Percentiles rank a stretch among this genome's conserved stretches.
Evolutionary conservation across 2,888 invertebrate genomes (phyloP).

Genomic region (Agelastica alni): DNA sequence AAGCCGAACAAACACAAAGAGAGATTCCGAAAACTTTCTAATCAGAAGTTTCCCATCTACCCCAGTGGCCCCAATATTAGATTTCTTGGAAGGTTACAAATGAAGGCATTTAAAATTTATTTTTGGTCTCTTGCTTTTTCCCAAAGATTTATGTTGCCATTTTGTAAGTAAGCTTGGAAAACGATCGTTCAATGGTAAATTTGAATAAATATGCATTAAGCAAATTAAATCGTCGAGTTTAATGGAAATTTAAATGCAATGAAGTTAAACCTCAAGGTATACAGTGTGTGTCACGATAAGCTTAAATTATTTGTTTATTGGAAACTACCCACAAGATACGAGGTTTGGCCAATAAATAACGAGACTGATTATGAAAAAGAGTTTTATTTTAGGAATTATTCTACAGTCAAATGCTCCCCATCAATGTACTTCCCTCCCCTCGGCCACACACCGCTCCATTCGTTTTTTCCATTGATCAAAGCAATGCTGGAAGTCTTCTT

Average conservation of each 20-base stretch:
- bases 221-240: slow-evolving; percentile 19
- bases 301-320: too few species aligned
- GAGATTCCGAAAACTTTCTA: slow-evolving; percentile 23
- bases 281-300: too few species aligned
- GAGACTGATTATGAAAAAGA: too few species aligned
- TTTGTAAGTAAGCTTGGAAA: slow-evolving; percentile 23
- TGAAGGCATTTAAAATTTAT: slow-evolving; percentile 35
- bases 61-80: slow-evolving; percentile 25
- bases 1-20: slow-evolving; percentile 19
- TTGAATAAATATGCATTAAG: slow-evolving; percentile 19
- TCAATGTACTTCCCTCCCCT: too few species aligned
- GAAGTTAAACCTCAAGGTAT: too few species aligned
- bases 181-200: slow-evolving; percentile 10
- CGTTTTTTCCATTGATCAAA: too few species aligned
- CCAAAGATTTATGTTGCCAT: slow-evolving; percentile 28
- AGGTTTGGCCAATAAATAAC: too few species aligned
- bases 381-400: too few species aligned
- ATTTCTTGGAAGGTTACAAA: slow-evolving; percentile 29
- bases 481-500: too few species aligned
- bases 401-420: too few species aligned
- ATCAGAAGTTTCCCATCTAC: slow-evolving; percentile 23
- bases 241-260: background rate
- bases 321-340: too few species aligned
- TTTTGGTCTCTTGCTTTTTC: slow-evolving; percentile 20
- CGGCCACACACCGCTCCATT: too few species aligned